A percentile compares a stretch with the other conserved stretches of the same genome.
Conservation (phyloP, 2,888 invertebrate genomes). For the Rhingia rostrata region DNA sequence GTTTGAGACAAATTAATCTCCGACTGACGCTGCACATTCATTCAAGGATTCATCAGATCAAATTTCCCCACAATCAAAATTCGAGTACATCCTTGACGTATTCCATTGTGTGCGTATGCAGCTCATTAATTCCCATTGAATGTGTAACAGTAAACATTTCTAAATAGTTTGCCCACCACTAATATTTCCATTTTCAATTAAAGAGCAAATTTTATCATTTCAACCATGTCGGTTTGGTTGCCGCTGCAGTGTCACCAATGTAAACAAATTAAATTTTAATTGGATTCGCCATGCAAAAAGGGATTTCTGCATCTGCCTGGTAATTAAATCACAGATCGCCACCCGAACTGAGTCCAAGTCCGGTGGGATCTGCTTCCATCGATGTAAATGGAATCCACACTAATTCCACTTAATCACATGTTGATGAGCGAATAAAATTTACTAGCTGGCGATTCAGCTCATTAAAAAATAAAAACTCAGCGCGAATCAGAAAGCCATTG, state of each 20-base stretch:
- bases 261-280: conserved; percentile 18
- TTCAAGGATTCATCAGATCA: too few species aligned
- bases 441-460: not conserved
- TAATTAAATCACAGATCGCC: conserved; percentile 9
- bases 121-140: too few species aligned
- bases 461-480: conserved; percentile 3
- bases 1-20: too few species aligned
- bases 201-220: not conserved
- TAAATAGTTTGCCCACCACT: not conserved
- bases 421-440: conserved; percentile 7
- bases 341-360: not conserved
- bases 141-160: not conserved
- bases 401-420: conserved; percentile 14
- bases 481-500: not conserved
- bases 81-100: too few species aligned
- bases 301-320: not conserved
- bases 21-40: too few species aligned
- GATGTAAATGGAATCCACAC: conserved; percentile 13
- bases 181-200: not conserved
- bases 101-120: too few species aligned
- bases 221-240: not conserved
- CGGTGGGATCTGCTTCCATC: too few species aligned
- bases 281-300: not conserved
- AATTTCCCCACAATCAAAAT: too few species aligned
- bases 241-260: not conserved